Evolutionary conservation across 2,888 invertebrate species (phyloP).

Genomic region (Torymus aiolomorphi): DNA sequence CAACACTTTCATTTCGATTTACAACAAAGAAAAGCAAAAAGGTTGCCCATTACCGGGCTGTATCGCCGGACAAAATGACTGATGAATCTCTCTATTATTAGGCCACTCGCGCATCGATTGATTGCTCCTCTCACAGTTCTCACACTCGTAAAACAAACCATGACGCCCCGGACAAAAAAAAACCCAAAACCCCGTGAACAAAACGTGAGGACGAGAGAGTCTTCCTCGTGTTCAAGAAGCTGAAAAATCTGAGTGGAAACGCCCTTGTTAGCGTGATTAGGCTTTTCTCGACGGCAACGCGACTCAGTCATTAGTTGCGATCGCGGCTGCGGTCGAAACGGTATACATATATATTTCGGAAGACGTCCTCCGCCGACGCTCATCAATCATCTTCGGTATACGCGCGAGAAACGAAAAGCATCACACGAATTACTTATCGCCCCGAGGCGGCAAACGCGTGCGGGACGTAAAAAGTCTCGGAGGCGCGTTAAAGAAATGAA

Average conservation of each 20-base stretch:
- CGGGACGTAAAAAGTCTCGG: background rate
- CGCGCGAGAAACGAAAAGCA: conserved; percentile 56
- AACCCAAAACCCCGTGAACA: background rate
- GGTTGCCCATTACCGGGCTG: background rate
- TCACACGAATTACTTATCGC: conserved; percentile 67
- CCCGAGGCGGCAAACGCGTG: conserved; percentile 54
- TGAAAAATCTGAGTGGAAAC: conserved; percentile 54
- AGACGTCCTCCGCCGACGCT: conserved; percentile 48
- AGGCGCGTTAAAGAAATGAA: conserved; percentile 36
- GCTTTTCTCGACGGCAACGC: conserved; percentile 43
- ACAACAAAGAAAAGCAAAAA: background rate
- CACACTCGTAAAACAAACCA: conserved; percentile 13
- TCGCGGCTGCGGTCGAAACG: conserved; percentile 44
- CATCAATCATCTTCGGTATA: conserved; percentile 70
- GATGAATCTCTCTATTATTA: conserved; percentile 7
- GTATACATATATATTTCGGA: conserved; percentile 20
- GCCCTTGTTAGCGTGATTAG: conserved; percentile 59
- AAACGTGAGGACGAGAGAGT: conserved; percentile 8
- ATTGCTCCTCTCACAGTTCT: conserved; percentile 1
- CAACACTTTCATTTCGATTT: conserved; percentile 1
- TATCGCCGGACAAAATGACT: conserved; percentile 2
- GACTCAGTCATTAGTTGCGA: conserved; percentile 46
- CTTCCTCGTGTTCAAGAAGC: background rate
- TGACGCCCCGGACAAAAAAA: background rate
- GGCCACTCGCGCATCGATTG: background rate